A percentile compares a stretch with the other conserved stretches of the same genome.
Evolutionary conservation across 2,113 vertebrate species (phyloP).

Genomic region (Poeciliopsis turrubarensis): DNA sequence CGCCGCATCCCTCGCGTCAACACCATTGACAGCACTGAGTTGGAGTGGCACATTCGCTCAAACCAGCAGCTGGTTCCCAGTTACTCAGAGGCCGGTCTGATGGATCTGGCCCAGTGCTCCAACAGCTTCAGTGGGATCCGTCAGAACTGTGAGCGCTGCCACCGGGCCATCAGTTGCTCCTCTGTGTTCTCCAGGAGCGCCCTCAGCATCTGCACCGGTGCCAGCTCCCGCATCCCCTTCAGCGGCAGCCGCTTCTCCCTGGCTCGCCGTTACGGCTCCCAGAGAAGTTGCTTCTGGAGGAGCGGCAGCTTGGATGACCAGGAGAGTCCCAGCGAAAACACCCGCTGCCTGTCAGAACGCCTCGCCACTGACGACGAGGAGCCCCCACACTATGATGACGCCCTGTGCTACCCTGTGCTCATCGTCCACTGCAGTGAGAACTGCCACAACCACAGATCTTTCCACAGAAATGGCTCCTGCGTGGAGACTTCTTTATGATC

Average conservation of each 20-base stretch:
- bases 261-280: constrained; percentile 88
- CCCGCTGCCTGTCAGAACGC: constrained; percentile 88
- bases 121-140: constrained; percentile 81
- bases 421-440: constrained; percentile 96
- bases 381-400: constrained; percentile 93
- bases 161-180: constrained; percentile 93
- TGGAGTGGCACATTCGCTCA: constrained; percentile 97
- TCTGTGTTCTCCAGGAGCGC: constrained; percentile 97
- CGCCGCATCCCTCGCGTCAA: constrained; percentile 93
- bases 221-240: constrained; percentile 89
- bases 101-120: constrained; percentile 90
- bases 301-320: constrained; percentile 88
- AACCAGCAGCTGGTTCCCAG: constrained; percentile 98
- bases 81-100: constrained; percentile 94
- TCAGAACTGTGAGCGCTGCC: constrained; percentile 94
- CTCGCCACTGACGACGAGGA: constrained; percentile 84
- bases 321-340: constrained; percentile 91
- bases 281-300: constrained; percentile 91
- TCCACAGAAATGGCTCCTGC: constrained; percentile 92
- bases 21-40: constrained; percentile 94
- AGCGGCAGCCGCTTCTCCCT: constrained; percentile 91
- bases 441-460: constrained; percentile 91
- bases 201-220: constrained; percentile 90
- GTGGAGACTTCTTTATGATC: constrained; percentile 96
- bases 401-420: constrained; percentile 92